Evolutionary conservation across 2,888 invertebrate genomes (phyloP).

Genomic region (Apocheima hispidaria): DNA sequence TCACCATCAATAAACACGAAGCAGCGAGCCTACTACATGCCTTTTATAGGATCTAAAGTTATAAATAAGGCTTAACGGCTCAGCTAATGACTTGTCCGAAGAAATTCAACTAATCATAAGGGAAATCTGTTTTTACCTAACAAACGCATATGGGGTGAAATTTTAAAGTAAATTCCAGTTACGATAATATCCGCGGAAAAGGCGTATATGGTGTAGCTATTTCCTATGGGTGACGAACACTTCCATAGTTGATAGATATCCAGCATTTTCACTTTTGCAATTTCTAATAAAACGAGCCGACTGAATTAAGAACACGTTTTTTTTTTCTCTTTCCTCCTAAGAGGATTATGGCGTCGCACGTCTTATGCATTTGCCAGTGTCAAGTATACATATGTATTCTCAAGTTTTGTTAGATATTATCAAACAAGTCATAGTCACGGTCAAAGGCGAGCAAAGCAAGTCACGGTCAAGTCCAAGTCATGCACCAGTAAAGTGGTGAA

Average conservation of each 20-base stretch:
- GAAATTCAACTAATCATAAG: conserved; percentile 23
- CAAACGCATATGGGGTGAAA: conserved; percentile 40
- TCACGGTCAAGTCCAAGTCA: too few relatives aligned
- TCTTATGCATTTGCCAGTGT: too few relatives aligned
- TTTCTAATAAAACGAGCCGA: neutral
- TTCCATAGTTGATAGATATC: conserved; percentile 25
- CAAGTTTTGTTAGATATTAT: too few relatives aligned
- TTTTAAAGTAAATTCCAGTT: conserved; percentile 12
- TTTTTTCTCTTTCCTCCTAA: too few relatives aligned
- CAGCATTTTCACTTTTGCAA: conserved; percentile 35
- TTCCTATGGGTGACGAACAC: conserved; percentile 33
- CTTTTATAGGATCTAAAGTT: conserved; percentile 12
- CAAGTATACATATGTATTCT: too few relatives aligned
- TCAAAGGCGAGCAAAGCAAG: too few relatives aligned
- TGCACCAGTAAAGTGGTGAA: too few relatives aligned
- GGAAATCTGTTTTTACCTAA: conserved; percentile 21
- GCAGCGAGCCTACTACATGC: neutral
- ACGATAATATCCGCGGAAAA: neutral
- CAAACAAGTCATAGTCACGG: too few relatives aligned
- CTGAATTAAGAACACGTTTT: neutral
- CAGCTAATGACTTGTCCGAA: conserved; percentile 20
- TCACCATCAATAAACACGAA: neutral
- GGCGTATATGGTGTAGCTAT: conserved; percentile 7
- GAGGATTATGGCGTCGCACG: too few relatives aligned
- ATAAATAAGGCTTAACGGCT: conserved; percentile 22